These are phyloP conservation scores for Yponomeuta evonymella DNA, from an alignment of 2,888 invertebrate species.

Conservation along the genomic window DNA sequence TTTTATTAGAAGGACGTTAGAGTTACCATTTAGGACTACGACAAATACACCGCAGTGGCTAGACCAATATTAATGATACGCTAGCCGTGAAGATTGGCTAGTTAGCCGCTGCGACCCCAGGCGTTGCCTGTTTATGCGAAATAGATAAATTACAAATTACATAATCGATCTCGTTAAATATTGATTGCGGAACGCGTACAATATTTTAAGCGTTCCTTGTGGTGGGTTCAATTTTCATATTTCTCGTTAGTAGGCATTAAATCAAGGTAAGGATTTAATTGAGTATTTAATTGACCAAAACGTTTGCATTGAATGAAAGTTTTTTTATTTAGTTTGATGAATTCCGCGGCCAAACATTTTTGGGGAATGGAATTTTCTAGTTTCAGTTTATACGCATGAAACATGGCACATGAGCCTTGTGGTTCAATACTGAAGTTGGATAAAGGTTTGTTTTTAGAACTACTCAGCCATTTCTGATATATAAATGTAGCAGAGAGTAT, in stretches of 20 bases:
- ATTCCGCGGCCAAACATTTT: too few relatives aligned
- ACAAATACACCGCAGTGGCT: background rate
- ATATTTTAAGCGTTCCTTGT: background rate
- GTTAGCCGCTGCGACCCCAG: conserved; percentile 2
- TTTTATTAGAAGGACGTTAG: background rate
- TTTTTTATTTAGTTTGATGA: too few relatives aligned
- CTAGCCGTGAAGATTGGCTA: conserved; percentile 7
- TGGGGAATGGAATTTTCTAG: too few relatives aligned
- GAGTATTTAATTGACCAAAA: background rate
- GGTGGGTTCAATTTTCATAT: background rate
- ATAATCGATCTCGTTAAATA: background rate
- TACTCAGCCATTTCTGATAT: too few relatives aligned
- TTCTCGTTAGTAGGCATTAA: background rate
- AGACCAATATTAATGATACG: background rate
- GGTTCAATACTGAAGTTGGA: too few relatives aligned
- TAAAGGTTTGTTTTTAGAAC: too few relatives aligned
- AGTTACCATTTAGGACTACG: background rate
- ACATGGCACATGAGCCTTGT: too few relatives aligned
- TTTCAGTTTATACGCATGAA: too few relatives aligned
- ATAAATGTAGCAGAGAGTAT: too few relatives aligned
- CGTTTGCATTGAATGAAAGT: too few relatives aligned
- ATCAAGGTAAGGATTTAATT: background rate
- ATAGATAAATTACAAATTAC: background rate
- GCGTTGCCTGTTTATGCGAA: background rate
- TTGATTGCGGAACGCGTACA: background rate